Conservation (phyloP, 1,140 invertebrate genomes). For the Zaprionus davidi region DNA sequence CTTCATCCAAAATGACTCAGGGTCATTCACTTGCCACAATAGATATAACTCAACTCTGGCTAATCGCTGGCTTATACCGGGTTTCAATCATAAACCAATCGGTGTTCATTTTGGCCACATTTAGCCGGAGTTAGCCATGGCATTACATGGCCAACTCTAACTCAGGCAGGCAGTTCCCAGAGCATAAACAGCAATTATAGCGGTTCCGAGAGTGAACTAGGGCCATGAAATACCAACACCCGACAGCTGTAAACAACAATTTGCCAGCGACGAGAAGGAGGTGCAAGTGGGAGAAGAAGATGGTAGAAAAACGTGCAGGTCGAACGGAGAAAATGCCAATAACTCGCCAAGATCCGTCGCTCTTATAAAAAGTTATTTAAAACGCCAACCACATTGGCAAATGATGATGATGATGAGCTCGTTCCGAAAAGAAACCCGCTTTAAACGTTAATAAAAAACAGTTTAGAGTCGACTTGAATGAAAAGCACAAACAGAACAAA, state of each 20-base stretch:
- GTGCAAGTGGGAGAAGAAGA: not conserved
- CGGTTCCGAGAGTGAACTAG: slow-evolving; percentile 57
- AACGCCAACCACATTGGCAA: slow-evolving; percentile 75
- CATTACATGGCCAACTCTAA: slow-evolving; percentile 36
- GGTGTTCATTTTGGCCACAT: slow-evolving; percentile 42
- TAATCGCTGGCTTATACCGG: slow-evolving; percentile 12
- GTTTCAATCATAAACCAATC: slow-evolving; percentile 35
- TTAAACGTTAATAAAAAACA: slow-evolving; percentile 49
- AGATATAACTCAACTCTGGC: slow-evolving; percentile 9
- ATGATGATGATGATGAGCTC: slow-evolving; percentile 73
- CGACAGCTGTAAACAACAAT: slow-evolving; percentile 82
- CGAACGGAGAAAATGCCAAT: slow-evolving; percentile 62
- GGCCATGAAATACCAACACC: slow-evolving; percentile 79
- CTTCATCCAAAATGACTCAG: not conserved
- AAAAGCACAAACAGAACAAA: slow-evolving; percentile 16
- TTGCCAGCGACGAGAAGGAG: slow-evolving; percentile 37
- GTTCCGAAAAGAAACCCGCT: slow-evolving; percentile 37
- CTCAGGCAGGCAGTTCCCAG: slow-evolving; percentile 56
- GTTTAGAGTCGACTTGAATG: not conserved
- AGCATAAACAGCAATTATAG: slow-evolving; percentile 79
- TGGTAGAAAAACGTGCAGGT: slow-evolving; percentile 34
- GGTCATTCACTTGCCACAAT: not conserved
- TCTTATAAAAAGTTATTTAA: slow-evolving; percentile 82
- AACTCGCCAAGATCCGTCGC: slow-evolving; percentile 57
- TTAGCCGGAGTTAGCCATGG: slow-evolving; percentile 34